Evolutionary conservation across 2,113 vertebrate species (phyloP), one percentile per base, ranked within the genome.

Genomic region (Paraplagusia blochii): DNA sequence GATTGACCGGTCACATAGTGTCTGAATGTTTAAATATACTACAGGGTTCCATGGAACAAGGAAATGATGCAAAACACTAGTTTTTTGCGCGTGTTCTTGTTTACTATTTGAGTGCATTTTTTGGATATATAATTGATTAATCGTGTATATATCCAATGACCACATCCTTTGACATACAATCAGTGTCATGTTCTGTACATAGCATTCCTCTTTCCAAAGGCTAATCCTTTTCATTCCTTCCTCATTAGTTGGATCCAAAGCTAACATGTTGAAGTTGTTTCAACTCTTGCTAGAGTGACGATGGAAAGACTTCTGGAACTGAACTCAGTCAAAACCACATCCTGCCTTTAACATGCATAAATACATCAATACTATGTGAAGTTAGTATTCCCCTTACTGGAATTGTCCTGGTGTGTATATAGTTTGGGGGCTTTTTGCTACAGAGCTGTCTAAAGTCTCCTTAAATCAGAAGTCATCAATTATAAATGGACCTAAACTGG

Each of bases 211-310:
- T 76, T 82, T 77, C 63, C 70, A 63, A 58, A 50, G 51, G 47
- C 64, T 69, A 64, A 70, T 72, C 58, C 65, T 64, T 46, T 44
- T 74, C 74, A 69, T 66, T 58, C 69, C 78, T 59, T 74, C 53
- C 60, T 69, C 71, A 69, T 81, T 75, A 72, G 71, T 50, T 64
- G 77, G 48, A 76, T 76, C 69, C 61, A 61, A 64, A 61, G 57
- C 72, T 54, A 80, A 77, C 84, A 85, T 83, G 72, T 34, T 80
- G 80, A 81, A 82, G 72, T 80, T 77, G 78, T 87, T 83, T 79
- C 63, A 84, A 74, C 72, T 51, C 69, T 73, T 66, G 66, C 69
- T 45, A 56, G 46, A 74, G 69, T 59, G 53, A 74, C 58, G 66
- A 86, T 63, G 67, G 81, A 85, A 80, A 82, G 65, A 68, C 53